phyloP scores from a whole-genome alignment of 2,888 invertebrate genomes.

The Agonopterix alstromeriana region DNA sequence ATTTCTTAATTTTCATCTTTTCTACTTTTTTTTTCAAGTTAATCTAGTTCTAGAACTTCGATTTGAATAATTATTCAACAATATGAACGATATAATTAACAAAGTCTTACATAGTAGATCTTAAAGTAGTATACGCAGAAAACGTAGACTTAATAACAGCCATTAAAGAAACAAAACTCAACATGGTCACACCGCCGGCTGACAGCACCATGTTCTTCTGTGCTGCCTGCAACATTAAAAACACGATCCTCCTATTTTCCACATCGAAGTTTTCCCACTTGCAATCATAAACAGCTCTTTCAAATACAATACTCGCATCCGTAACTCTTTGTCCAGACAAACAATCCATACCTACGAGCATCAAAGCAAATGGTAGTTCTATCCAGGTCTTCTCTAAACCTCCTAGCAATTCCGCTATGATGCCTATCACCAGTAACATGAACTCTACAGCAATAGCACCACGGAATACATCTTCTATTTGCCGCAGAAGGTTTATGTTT shows the following conservation, averaged over 20 bases:
- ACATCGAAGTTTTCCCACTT: slow-evolving; percentile 51
- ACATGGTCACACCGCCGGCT: slow-evolving; percentile 39
- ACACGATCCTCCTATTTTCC: slow-evolving; percentile 37
- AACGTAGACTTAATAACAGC: slow-evolving; percentile 39
- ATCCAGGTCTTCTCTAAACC: slow-evolving; percentile 38
- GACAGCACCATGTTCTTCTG: slow-evolving; percentile 45
- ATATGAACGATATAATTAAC: no score
- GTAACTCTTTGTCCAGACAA: slow-evolving; percentile 42
- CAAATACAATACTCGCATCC: slow-evolving; percentile 38
- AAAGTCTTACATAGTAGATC: slow-evolving; percentile 20
- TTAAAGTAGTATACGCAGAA: slow-evolving; percentile 44
- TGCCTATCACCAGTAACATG: slow-evolving; percentile 20
- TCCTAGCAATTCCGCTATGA: slow-evolving; percentile 31
- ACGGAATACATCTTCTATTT: slow-evolving; percentile 27
- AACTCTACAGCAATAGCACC: slow-evolving; percentile 34
- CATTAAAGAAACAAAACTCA: slow-evolving; percentile 41
- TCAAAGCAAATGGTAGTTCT: slow-evolving; percentile 30
- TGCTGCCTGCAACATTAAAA: slow-evolving; percentile 38
- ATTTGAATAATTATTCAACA: no score
- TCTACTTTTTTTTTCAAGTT: no score
- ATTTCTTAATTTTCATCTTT: no score
- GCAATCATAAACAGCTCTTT: slow-evolving; percentile 39
- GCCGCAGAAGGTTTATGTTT: slow-evolving; percentile 20
- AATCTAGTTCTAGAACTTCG: no score
- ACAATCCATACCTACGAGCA: slow-evolving; percentile 41